Base-by-base conservation (phyloP, 2,888 invertebrate genomes). In the Calliopum simillimum region DNA sequence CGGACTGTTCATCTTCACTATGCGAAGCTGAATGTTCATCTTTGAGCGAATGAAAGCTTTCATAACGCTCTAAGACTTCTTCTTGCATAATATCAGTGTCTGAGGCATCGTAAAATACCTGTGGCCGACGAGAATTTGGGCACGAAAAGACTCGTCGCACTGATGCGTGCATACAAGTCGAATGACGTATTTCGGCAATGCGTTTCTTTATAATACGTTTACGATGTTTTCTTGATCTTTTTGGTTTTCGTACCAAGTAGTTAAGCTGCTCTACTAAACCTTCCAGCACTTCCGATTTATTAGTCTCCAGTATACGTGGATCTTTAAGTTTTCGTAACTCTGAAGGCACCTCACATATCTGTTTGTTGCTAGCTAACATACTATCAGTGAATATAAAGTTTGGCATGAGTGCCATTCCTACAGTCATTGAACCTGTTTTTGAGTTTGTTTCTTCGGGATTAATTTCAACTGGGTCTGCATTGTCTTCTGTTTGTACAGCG, bases 31-130 rank as follows among this genome's bases (percentile, higher is more conserved):
- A 41, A 4, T 44, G 14, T 8, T 73, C 78, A 13, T 78, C 78
- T 6, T 53, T 43, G 2, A 75, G 21, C 4, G 85, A 82, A 67
- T 79, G 78, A 55, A 83, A 83, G 44, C 81, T 84, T 0, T 70
- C 58, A 21, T 68, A 25, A 0, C 69, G 72, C 4, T 74, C 74
- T 2, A 76, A 53, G 58, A 76, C 49, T 53, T 78, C 78, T 3
- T 76, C 75, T 43, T 72, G 72, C 13, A 47, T 56, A 14, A 70
- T 63, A 8, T 74, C 73, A 1, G 76, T 41, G 14, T 72, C 73
- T 19, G 59, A 71, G 8, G 64, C 46, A 53, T 73, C 70, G 61
- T 72, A 70, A 25, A 74, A 69, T 1, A n/a, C 11, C 0, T 47
- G 49, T 8, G 33, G 23, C 0, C 56, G 66, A 12, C 64, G 47